Conservation (phyloP, 2,888 invertebrate species). For the Eurytoma californica region DNA sequence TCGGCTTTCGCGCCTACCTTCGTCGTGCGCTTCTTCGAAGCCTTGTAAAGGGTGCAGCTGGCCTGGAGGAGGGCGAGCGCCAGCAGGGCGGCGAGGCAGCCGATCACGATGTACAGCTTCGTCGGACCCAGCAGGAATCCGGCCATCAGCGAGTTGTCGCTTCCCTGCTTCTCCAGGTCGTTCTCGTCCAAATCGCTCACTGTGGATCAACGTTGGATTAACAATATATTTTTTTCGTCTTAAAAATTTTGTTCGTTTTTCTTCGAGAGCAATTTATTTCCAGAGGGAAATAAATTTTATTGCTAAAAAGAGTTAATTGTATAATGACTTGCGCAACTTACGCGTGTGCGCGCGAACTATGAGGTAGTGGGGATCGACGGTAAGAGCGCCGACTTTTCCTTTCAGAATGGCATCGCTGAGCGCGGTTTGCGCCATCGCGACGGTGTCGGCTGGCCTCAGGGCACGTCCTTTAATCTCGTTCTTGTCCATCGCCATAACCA, state of each 20-base stretch:
- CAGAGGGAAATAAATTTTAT: too few species aligned
- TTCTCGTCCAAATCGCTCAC: conserved; percentile 60
- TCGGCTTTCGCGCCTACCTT: conserved; percentile 78
- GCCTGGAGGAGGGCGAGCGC: conserved; percentile 89
- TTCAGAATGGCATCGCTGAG: conserved; percentile 83
- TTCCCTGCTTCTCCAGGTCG: conserved; percentile 62
- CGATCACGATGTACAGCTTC: conserved; percentile 88
- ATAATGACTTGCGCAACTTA: conserved; percentile 73
- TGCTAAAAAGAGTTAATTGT: too few species aligned
- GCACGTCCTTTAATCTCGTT: conserved; percentile 70
- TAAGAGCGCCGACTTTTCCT: conserved; percentile 86
- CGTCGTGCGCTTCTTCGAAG: conserved; percentile 77
- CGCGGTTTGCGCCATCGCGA: conserved; percentile 76
- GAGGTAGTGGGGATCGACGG: conserved; percentile 88
- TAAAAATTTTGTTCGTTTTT: too few species aligned
- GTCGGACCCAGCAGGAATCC: conserved; percentile 82
- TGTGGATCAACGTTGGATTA: conserved; percentile 13
- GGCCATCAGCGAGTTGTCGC: conserved; percentile 60
- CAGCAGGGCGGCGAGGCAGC: conserved; percentile 87
- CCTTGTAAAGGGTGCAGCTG: conserved; percentile 86
- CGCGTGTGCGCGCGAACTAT: conserved; percentile 83
- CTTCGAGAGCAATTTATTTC: too few species aligned
- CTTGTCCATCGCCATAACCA: conserved; percentile 86
- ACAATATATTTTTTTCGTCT: too few species aligned
- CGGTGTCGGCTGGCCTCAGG: conserved; percentile 68